Base-by-base conservation (phyloP, 1,140 invertebrate genomes). In the Brachionus calyciflorus region DNA sequence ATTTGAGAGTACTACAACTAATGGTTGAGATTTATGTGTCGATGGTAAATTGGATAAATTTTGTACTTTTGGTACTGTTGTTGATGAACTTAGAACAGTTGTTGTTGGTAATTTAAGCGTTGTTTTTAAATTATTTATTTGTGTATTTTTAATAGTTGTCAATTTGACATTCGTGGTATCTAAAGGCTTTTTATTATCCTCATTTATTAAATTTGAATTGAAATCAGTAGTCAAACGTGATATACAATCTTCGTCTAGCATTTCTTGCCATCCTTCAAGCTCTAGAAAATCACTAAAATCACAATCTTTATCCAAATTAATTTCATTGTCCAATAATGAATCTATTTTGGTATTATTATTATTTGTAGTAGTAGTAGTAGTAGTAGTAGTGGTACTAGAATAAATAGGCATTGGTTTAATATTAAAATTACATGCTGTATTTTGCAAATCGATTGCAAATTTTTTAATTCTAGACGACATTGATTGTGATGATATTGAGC, bases 161-260 rank as follows among this genome's bases (percentile, higher is more conserved):
- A n/a, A n/a, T n/a, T n/a, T n/a, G n/a, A n/a, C n/a, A n/a, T n/a
- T n/a, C n/a, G n/a, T n/a, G n/a, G n/a, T n/a, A n/a, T n/a, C n/a
- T n/a, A n/a, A n/a, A n/a, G n/a, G n/a, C n/a, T n/a, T n/a, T n/a
- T n/a, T n/a, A n/a, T n/a, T n/a, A n/a, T n/a, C n/a, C n/a, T n/a
- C n/a, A n/a, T n/a, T n/a, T n/a, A n/a, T n/a, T n/a, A n/a, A n/a
- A 1, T 69, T 40, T 26, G n/a, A n/a, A 48, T 46, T 24, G 51
- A 55, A 49, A 55, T 73, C 69, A 14, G 69, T 51, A 0, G 69
- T 73, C 10, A 73, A 73, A 17, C 69, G 69, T 7, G 44, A 51
- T 12, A 73, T 73, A 24, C 69, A 73, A 51, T 73, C 69, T 30
- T 73, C 69, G 12, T 55, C 69, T 53, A 73, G 26, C 51, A 73